These are phyloP conservation scores for Medauroidea extradentata DNA, from an alignment of 1,140 invertebrate species.

Conservation along the genomic window DNA sequence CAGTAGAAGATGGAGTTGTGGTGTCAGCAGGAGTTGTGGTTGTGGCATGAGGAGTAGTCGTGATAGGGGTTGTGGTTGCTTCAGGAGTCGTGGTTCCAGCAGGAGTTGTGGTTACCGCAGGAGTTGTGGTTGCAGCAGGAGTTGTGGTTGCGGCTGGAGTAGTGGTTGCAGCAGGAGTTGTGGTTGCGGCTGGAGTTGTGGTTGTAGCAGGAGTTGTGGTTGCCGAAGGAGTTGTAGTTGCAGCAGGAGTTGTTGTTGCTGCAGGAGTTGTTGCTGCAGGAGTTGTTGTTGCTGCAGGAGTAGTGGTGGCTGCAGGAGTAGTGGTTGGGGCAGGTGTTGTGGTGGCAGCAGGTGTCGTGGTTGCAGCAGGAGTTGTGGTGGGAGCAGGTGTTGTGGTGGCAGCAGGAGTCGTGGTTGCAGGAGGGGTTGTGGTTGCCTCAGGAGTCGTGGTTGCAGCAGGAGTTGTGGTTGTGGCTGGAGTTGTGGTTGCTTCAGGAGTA, in stretches of 20 bases:
- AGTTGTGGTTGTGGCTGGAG: too few relatives aligned
- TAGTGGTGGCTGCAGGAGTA: neutral
- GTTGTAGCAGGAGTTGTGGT: conserved; percentile 2
- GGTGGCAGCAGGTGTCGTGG: neutral
- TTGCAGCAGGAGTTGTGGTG: neutral
- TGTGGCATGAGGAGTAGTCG: neutral
- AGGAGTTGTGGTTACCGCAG: neutral
- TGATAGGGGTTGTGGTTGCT: neutral
- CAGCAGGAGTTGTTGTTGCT: neutral
- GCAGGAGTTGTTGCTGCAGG: neutral
- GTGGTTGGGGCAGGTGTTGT: neutral
- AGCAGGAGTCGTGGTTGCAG: neutral
- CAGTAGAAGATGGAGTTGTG: neutral
- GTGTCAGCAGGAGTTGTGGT: conserved; percentile 6
- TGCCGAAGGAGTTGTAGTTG: neutral
- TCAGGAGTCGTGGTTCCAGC: neutral
- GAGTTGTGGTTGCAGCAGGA: neutral
- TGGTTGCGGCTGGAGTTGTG: neutral
- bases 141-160: neutral
- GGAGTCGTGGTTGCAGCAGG: neutral
- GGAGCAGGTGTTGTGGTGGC: neutral
- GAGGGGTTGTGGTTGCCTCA: neutral
- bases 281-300: neutral
- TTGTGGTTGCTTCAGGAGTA: too few relatives aligned
- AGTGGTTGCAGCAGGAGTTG: neutral